Base-by-base conservation (phyloP, 2,797 vertebrate species). In the Spinus olivaceus region DNA sequence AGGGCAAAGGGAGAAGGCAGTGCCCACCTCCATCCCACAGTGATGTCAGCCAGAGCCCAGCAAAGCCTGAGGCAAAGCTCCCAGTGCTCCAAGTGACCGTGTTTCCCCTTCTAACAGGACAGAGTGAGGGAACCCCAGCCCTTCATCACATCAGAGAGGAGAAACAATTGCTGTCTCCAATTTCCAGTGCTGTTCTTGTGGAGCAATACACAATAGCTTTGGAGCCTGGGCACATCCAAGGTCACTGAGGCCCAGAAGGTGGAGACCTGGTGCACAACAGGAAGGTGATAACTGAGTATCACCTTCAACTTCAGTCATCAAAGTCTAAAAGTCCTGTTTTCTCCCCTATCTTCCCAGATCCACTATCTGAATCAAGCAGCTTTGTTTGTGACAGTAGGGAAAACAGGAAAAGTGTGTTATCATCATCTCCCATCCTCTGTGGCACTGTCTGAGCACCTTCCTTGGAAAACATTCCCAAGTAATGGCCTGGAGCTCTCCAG, bases 21-120 rank as follows among this genome's bases (percentile, higher is more conserved):
- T 5, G 24, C 24, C 57, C 41, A n/a, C 13, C 44, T 49, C 42
- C 37, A 12, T 0, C 25, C 39, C 30, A 23, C n/a, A 10, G 10
- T 15, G 37, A n/a, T 59, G 33, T 22, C 35, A 53, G 23, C 42
- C 22, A 22, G 78, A 86, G 76, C 56, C 65, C 80, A 44, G 50
- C 41, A n/a, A 49, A 76, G 42, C 49, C 70, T 21, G 80, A 50
- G 39, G n/a, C 49, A 66, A 49, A 77, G 32, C 39, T 82, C 47
- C 35, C 42, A 2, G 21, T 7, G 41, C 63, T 79, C 5, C 0
- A 2, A 9, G 60, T 63, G 33, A 56, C 49, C 5, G 1, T 1
- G 1, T 51, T 46, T 78, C 37, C 39, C 5, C 24, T 72, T 85
- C 32, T 37, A 22, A 9, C 0, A 0, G 60, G 49, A 10, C 33